phyloP scores from a whole-genome alignment of 2,888 invertebrate genomes.

The Agrotis segetum region DNA sequence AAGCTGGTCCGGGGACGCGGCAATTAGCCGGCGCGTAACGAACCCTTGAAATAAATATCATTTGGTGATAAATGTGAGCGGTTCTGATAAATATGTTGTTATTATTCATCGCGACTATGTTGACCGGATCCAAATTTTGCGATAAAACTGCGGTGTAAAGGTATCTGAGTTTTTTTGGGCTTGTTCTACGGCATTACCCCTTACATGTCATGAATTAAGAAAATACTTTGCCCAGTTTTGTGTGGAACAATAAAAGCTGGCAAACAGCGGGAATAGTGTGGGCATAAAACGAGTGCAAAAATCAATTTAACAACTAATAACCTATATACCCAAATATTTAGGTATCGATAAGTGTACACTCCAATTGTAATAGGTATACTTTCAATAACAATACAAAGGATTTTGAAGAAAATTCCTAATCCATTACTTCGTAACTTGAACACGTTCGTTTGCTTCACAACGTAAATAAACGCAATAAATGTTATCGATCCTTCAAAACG shows the following conservation, averaged over 20 bases:
- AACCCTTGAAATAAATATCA: constrained; percentile 90
- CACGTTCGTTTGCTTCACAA: too few relatives aligned
- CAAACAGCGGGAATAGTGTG: too few relatives aligned
- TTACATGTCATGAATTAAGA: too few relatives aligned
- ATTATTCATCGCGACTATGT: constrained; percentile 69
- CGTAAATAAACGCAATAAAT: not conserved
- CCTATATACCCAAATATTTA: too few relatives aligned
- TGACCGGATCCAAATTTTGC: constrained; percentile 47
- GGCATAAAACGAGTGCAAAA: too few relatives aligned
- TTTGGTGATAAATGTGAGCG: constrained; percentile 84
- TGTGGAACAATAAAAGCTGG: too few relatives aligned
- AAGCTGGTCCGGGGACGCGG: constrained; percentile 84
- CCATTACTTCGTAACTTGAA: too few relatives aligned
- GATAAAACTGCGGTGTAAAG: constrained; percentile 21
- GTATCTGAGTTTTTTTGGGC: not conserved
- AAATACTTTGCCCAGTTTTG: too few relatives aligned
- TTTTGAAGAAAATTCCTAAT: not conserved
- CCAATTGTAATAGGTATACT: too few relatives aligned
- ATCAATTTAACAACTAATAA: too few relatives aligned
- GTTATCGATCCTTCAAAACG: not conserved
- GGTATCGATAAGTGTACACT: too few relatives aligned
- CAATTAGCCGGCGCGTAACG: constrained; percentile 89
- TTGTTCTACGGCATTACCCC: constrained; percentile 2
- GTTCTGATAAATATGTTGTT: constrained; percentile 83
- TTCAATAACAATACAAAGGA: not conserved